Percentiles rank a stretch among this genome's conserved stretches.
These are phyloP conservation scores for Zoanthus sociatus DNA, from an alignment of 92 coral and sea anemone species.

Conservation along the genomic window DNA sequence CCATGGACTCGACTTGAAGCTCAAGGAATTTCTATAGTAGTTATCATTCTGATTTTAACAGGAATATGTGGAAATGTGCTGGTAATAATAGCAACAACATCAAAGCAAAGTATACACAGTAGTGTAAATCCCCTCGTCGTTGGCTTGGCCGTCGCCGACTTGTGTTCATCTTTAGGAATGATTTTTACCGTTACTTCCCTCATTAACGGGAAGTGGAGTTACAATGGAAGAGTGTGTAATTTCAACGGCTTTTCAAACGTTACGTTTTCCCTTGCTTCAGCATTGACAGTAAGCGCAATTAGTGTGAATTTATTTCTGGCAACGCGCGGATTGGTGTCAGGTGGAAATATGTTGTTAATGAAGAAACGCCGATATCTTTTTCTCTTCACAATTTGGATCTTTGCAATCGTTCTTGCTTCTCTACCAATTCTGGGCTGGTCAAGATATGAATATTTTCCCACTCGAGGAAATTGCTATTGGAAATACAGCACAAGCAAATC, in stretches of 20 bases:
- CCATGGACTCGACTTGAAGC: slow-evolving; percentile 25
- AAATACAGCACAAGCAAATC: slow-evolving; percentile 52
- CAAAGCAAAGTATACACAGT: slow-evolving; percentile 37
- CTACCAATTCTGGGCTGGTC: slow-evolving; percentile 64
- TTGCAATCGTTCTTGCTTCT: slow-evolving; percentile 47
- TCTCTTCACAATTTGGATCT: slow-evolving; percentile 37
- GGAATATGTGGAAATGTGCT: slow-evolving; percentile 54
- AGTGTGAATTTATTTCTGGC: slow-evolving; percentile 45
- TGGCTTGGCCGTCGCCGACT: slow-evolving; percentile 56
- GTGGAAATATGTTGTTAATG: slow-evolving; percentile 33
- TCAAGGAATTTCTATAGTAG: slow-evolving; percentile 9
- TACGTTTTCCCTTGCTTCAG: slow-evolving; percentile 61
- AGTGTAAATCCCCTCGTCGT: slow-evolving; percentile 54
- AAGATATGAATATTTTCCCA: slow-evolving; percentile 49
- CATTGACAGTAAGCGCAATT: slow-evolving; percentile 62
- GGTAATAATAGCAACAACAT: slow-evolving; percentile 47
- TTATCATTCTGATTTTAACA: slow-evolving; percentile 37
- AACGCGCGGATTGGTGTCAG: slow-evolving; percentile 19
- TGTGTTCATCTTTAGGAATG: slow-evolving; percentile 44
- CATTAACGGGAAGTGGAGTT: slow-evolving; percentile 48
- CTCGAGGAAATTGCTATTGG: slow-evolving; percentile 58
- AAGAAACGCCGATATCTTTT: slow-evolving; percentile 36
- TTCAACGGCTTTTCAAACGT: slow-evolving; percentile 43
- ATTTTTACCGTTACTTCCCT: slow-evolving; percentile 25
- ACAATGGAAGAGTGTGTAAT: slow-evolving; percentile 35